These are phyloP conservation scores for Matsumurasca onukii DNA, from an alignment of 1,140 invertebrate genomes.

Conservation along the genomic window DNA sequence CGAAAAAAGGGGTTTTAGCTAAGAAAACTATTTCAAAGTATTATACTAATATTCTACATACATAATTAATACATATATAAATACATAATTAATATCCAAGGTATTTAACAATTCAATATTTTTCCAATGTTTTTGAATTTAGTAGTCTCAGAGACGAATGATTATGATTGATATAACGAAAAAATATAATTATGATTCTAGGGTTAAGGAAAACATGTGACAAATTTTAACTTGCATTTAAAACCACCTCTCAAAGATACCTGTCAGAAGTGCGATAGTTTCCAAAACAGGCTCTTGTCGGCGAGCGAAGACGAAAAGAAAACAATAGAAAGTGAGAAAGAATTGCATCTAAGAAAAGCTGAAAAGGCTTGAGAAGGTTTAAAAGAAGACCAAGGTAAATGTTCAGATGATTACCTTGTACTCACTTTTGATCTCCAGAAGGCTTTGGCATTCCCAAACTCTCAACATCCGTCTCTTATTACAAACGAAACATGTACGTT, in stretches of 20 bases:
- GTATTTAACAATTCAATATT: too few species aligned
- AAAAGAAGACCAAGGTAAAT: conserved; percentile 28
- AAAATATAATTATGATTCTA: too few species aligned
- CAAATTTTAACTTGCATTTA: conserved; percentile 53
- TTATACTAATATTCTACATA: too few species aligned
- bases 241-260: conserved; percentile 47
- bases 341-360: conserved; percentile 36
- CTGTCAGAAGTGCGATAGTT: conserved; percentile 37
- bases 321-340: conserved; percentile 33
- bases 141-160: too few species aligned
- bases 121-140: too few species aligned
- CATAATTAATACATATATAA: too few species aligned
- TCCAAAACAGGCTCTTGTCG: conserved; percentile 34
- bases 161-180: too few species aligned
- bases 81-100: too few species aligned
- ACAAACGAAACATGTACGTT: conserved; percentile 42
- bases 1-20: too few species aligned
- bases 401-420: conserved; percentile 31
- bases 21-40: too few species aligned
- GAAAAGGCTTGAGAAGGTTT: conserved; percentile 29
- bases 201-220: too few species aligned
- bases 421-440: conserved; percentile 38
- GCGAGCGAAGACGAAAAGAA: conserved; percentile 32
- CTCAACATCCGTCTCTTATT: conserved; percentile 39
- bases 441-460: conserved; percentile 41